Base-by-base conservation (phyloP, 2,888 invertebrate species). In the Tillus elongatus region DNA sequence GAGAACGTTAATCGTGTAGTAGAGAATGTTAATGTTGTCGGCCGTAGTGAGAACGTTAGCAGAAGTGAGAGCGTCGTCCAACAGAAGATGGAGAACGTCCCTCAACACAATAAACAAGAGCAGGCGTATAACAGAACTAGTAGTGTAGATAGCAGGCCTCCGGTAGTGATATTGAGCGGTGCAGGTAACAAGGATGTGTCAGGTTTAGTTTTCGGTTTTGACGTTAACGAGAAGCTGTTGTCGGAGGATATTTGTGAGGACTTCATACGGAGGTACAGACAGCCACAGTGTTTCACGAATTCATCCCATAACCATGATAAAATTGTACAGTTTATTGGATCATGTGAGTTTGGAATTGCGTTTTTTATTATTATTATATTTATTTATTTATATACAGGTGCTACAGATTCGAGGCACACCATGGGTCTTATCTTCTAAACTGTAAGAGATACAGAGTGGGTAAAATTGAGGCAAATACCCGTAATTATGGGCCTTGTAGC, bases 181-280 rank as follows among this genome's bases (percentile, higher is more conserved):
- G 31, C 41, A 15, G 69, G 70, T 43, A 59, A 62, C 37, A 70
- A 70, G 46, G 72, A 72, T 46, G 74, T 80, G 64, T 73, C 74
- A 56, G 80, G 78, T 53, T 74, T 87, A 39, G 85, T 84, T 24
- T 89, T 89, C 63, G 85, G 85, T 9, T 84, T 84, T 64, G 84
- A 82, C 57, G 69, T 84, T 41, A 82, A 84, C 65, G 79, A 82
- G 63, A 77, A 79, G 60, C 69, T 84, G 53, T 66, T 83, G 52
- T 68, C 70, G n/a, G 60, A 61, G 33, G 61, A 60, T 39, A 45
- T 54, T 12, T 67, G 65, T 43, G 67, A 70, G 45, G 64, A 67
- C 44, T 69, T 71, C 46, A 59, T 65, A 6, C 58, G 66, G 31
- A 54, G 68, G 34, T 71, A 61, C 45, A 58, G 67, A 29, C 63